A percentile compares a stretch with the other conserved stretches of the same genome.
Conservation (phyloP, 92 coral and sea anemone species). For the Zoanthus sociatus region DNA sequence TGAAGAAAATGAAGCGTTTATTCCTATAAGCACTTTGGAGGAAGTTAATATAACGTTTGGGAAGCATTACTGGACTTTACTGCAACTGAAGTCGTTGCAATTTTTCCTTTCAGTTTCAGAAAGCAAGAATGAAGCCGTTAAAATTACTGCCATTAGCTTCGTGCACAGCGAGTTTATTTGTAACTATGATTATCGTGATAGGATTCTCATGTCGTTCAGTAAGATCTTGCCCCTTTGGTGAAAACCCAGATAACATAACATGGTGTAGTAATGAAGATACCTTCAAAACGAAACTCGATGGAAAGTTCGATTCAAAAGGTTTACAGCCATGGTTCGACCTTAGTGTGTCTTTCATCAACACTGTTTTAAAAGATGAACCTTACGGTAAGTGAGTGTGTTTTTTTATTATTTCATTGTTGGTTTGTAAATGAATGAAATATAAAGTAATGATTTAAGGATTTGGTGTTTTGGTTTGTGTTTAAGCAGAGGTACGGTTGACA, state of each 20-base stretch:
- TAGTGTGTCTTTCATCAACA: constrained; percentile 29
- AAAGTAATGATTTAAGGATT: neutral
- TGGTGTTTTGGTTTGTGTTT: neutral
- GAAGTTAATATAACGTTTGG: neutral
- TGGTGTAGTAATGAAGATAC: constrained; percentile 22
- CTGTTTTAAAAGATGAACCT: constrained; percentile 1
- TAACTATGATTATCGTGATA: neutral
- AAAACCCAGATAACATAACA: constrained; percentile 28
- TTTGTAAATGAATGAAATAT: neutral
- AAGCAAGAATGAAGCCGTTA: neutral
- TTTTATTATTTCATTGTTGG: neutral
- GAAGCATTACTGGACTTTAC: neutral
- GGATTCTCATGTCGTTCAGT: constrained; percentile 6
- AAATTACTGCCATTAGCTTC: constrained; percentile 17
- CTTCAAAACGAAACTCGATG: constrained; percentile 6
- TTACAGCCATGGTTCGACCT: constrained; percentile 47
- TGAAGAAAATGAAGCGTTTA: neutral
- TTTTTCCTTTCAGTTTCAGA: neutral
- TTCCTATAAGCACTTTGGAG: neutral
- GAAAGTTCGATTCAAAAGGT: constrained; percentile 27
- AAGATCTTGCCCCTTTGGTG: constrained; percentile 20
- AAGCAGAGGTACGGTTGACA: neutral
- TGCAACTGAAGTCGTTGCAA: neutral
- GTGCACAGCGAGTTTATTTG: neutral
- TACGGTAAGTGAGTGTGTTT: constrained; percentile 16